Base-by-base conservation (phyloP, 2,113 vertebrate genomes). In the Hymenochirus boettgeri region DNA sequence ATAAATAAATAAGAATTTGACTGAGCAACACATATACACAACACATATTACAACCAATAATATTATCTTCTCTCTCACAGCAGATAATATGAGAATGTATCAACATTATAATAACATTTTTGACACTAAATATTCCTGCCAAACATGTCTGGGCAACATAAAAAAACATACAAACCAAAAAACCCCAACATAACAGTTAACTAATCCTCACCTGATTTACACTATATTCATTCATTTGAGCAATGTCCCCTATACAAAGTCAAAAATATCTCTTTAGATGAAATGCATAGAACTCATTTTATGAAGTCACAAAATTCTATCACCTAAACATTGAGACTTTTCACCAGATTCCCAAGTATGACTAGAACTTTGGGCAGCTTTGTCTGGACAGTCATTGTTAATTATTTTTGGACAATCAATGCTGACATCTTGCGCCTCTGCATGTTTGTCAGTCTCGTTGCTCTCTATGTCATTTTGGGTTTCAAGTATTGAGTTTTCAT, bases 261-360 rank as follows among this genome's bases (percentile, higher is more conserved):
- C 10, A 42, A n/a, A 23, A 23, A 48, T 21, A 48, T 21, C 3
- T 22, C 21, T 21, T 9, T 48, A 7, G 8, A 23, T 48, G 8
- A 48, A 48, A 22, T 23, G 22, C 21, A 48, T 21, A 48, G 4
- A 22, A 2, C 5, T 21, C 2, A 42, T 7, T 42, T 42, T 54
- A 54, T 31, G n/a, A 71, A 80, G 70, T 77, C 79, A 76, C 15
- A 69, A 71, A 7, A 70, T 55, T 72, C 72, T 71, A 29, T 61
- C 71, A 25, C 69, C 65, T 29, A 73, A 48, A 72, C 23, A 63
- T 26, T 72, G 66, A 69, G 3, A 60, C 69, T 72, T 65, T 69
- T 74, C 65, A 24, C 26, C 33, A 64, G 46, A 23, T 55, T 69
- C 31, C 57, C 57, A 61, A 52, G 61, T 65, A 64, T 71, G 61